These are phyloP conservation scores for Epinephelus malabaricus DNA, from an alignment of 2,797 vertebrate species.

Conservation along the genomic window DNA sequence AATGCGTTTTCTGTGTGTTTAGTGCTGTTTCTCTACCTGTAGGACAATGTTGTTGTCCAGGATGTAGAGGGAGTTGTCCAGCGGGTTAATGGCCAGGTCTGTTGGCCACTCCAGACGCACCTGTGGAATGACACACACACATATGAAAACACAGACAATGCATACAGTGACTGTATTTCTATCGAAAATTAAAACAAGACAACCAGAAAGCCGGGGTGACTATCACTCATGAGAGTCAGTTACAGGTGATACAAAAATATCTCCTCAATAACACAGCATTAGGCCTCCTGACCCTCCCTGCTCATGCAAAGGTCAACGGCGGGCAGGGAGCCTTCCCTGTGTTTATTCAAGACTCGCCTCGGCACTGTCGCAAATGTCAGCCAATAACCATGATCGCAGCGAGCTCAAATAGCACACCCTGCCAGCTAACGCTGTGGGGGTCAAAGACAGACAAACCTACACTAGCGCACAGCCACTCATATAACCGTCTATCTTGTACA, in stretches of 20 bases:
- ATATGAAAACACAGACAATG: background rate
- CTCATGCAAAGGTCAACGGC: conserved; percentile 80
- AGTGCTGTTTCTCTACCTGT: conserved; percentile 68
- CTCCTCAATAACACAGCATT: conserved; percentile 80
- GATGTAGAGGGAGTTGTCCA: conserved; percentile 97
- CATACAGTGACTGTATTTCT: conserved; percentile 14
- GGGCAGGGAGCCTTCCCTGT: conserved; percentile 76
- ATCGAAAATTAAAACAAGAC: conserved; percentile 35
- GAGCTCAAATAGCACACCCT: conserved; percentile 78
- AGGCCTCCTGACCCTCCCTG: conserved; percentile 74
- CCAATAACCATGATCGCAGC: conserved; percentile 80
- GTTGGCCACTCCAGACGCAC: conserved; percentile 97
- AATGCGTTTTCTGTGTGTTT: background rate
- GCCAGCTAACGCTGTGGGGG: conserved; percentile 65
- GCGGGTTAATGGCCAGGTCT: conserved; percentile 94
- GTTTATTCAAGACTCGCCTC: conserved; percentile 80
- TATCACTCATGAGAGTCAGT: conserved; percentile 50
- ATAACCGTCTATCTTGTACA: conserved; percentile 34
- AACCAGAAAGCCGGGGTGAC: conserved; percentile 21
- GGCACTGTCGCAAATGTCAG: conserved; percentile 82
- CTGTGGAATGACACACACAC: conserved; percentile 73
- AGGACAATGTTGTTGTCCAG: conserved; percentile 98
- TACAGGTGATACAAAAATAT: conserved; percentile 74
- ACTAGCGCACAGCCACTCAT: conserved; percentile 45
- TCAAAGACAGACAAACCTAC: conserved; percentile 68